phyloP scores from a whole-genome alignment of 2,113 vertebrate genomes.

The Syngnathus scovelli region DNA sequence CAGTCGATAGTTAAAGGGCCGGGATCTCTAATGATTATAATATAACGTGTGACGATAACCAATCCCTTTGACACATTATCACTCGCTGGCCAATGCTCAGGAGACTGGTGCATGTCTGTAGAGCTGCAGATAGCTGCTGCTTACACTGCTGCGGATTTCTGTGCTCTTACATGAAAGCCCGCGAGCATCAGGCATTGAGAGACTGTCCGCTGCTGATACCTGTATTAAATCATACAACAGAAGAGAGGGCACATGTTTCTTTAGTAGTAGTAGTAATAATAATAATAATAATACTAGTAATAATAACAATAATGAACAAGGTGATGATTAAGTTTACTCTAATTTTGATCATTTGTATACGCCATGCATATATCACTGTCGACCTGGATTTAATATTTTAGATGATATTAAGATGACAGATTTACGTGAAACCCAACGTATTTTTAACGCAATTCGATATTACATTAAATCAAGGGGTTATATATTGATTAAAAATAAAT shows the following conservation, averaged over 20 bases:
- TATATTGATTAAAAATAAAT: not conserved
- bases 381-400: too few relatives aligned
- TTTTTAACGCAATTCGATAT: not conserved
- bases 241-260: not conserved
- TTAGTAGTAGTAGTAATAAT: too few relatives aligned
- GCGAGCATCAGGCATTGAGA: conserved; percentile 27
- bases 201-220: conserved; percentile 57
- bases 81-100: conserved; percentile 67
- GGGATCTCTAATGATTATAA: conserved; percentile 78
- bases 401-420: not conserved
- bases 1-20: conserved; percentile 72
- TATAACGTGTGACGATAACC: conserved; percentile 76
- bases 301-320: not conserved
- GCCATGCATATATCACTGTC: too few relatives aligned
- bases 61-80: conserved; percentile 76
- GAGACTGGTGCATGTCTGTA: conserved; percentile 67
- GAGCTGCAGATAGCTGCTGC: conserved; percentile 61
- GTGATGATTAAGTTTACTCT: not conserved
- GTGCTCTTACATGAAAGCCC: conserved; percentile 40
- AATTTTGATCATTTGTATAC: not conserved
- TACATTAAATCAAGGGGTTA: not conserved
- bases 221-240: conserved; percentile 41
- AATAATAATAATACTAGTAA: not conserved
- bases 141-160: conserved; percentile 38
- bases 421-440: not conserved